phyloP scores from a whole-genome alignment of 2,113 vertebrate genomes.

The Phalacrocorax brasilianus region DNA sequence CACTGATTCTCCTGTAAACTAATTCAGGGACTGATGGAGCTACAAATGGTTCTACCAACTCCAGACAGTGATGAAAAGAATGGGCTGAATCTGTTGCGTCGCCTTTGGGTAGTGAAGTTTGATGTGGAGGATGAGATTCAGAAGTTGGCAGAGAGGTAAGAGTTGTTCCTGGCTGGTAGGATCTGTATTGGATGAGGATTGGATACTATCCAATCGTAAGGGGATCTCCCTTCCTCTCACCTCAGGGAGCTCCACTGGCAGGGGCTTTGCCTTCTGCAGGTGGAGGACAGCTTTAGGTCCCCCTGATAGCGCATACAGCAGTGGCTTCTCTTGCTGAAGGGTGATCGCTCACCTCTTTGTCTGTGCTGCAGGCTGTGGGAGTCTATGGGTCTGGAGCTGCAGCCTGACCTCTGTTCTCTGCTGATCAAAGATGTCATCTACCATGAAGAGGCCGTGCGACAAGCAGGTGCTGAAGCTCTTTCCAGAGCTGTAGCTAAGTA shows the following conservation, averaged over 20 bases:
- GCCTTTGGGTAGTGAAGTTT: slow-evolving; percentile 93
- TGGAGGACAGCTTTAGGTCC: not conserved
- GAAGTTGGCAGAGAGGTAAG: slow-evolving; percentile 85
- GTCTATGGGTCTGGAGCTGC: slow-evolving; percentile 85
- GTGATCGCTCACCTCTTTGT: not conserved
- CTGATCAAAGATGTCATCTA: slow-evolving; percentile 93
- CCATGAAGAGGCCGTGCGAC: slow-evolving; percentile 88
- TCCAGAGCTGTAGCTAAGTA: slow-evolving; percentile 89
- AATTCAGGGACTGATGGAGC: slow-evolving; percentile 88
- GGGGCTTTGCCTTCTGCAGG: not conserved
- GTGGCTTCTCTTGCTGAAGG: not conserved
- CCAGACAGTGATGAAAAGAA: slow-evolving; percentile 85
- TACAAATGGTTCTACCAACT: slow-evolving; percentile 91
- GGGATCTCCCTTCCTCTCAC: not conserved
- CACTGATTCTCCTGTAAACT: not conserved
- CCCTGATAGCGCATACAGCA: accelerated
- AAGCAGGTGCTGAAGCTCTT: slow-evolving; percentile 89
- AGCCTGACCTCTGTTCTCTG: slow-evolving; percentile 89
- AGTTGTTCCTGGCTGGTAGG: not conserved
- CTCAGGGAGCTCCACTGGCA: not conserved
- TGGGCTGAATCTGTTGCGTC: slow-evolving; percentile 86
- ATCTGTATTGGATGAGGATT: too few species aligned
- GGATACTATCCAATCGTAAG: not conserved
- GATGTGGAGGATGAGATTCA: slow-evolving; percentile 90
- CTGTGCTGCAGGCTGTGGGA: slow-evolving; percentile 84